These are phyloP conservation scores for Cerceris rybyensis DNA, from an alignment of 2,888 invertebrate species.

Conservation along the genomic window DNA sequence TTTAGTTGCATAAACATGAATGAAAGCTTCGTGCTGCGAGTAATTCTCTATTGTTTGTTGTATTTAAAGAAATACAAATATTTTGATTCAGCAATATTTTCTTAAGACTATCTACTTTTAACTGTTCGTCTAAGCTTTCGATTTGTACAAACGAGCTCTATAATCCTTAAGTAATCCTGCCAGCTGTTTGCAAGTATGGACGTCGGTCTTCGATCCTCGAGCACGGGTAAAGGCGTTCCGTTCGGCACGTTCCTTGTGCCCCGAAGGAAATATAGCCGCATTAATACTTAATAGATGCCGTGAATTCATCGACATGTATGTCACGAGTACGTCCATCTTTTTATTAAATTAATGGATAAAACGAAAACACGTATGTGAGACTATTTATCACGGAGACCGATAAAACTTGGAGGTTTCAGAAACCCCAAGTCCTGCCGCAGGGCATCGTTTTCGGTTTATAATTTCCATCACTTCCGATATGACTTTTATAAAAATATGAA, in stretches of 20 bases:
- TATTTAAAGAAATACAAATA: neutral
- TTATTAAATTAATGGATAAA: constrained; percentile 28
- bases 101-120: neutral
- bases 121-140: constrained; percentile 7
- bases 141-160: constrained; percentile 15
- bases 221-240: neutral
- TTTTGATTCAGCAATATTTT: neutral
- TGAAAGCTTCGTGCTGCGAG: neutral
- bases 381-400: constrained; percentile 28
- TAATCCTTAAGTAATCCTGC: constrained; percentile 31
- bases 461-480: constrained; percentile 30
- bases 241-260: constrained; percentile 8
- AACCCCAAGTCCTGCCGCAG: constrained; percentile 42
- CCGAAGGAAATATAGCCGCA: constrained; percentile 41
- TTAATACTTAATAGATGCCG: constrained; percentile 61
- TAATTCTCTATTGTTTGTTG: neutral
- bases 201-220: constrained; percentile 1
- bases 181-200: constrained; percentile 10
- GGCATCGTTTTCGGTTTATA: constrained; percentile 36
- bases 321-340: constrained; percentile 25
- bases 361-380: constrained; percentile 7
- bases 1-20: too few species aligned
- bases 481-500: neutral
- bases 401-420: constrained; percentile 26
- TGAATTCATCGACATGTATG: constrained; percentile 49